A percentile compares a stretch with the other conserved stretches of the same genome.
phyloP scores from a whole-genome alignment of 2,797 vertebrate genomes.

The Epinephelus awoara region DNA sequence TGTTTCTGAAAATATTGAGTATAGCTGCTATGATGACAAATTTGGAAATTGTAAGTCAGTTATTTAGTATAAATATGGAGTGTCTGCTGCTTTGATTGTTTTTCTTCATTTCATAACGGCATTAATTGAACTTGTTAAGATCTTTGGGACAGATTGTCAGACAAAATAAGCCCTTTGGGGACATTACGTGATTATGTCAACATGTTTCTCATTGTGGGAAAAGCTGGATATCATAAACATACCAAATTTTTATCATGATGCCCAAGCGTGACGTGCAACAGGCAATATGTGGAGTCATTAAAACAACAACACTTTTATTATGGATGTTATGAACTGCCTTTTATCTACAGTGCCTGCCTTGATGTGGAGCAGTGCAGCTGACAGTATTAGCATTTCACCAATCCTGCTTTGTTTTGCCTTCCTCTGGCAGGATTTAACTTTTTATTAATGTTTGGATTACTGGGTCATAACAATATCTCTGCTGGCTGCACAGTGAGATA shows the following conservation, averaged over 20 bases:
- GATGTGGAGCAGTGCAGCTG: not conserved
- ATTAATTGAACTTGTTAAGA: not conserved
- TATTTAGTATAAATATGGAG: not conserved
- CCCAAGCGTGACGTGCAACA: not conserved
- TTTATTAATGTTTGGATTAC: constrained; percentile 68
- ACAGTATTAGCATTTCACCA: constrained; percentile 35
- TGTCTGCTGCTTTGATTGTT: not conserved
- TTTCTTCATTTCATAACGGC: not conserved
- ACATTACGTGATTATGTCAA: not conserved
- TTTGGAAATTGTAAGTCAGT: not conserved
- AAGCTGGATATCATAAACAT: constrained; percentile 18
- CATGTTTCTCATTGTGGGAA: not conserved
- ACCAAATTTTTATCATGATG: constrained; percentile 1
- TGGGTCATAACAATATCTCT: constrained; percentile 57
- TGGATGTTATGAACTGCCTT: constrained; percentile 17
- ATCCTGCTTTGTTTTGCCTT: constrained; percentile 46
- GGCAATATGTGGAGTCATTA: constrained; percentile 28
- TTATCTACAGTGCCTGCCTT: constrained; percentile 16
- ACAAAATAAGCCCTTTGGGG: not conserved
- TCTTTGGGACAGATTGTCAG: not conserved
- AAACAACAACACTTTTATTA: constrained; percentile 1
- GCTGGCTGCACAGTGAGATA: constrained; percentile 47
- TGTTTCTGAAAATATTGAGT: not conserved
- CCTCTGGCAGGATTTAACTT: constrained; percentile 62
- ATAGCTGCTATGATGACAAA: not conserved